Evolutionary conservation across 2,797 vertebrate species (phyloP).

Genomic region (Eleutherodactylus coqui): DNA sequence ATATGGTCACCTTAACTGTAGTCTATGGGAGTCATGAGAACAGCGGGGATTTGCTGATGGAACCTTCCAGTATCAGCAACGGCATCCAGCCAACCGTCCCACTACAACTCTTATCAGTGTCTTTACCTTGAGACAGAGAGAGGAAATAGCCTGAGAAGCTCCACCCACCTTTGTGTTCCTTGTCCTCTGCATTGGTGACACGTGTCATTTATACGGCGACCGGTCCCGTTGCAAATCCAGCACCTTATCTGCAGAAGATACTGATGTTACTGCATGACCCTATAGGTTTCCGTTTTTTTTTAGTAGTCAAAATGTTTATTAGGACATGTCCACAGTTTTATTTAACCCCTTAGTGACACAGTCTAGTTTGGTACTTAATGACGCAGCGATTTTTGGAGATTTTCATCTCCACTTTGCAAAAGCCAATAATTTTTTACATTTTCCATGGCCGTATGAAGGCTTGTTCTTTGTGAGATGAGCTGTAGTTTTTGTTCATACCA

Average conservation of each 20-base stretch:
- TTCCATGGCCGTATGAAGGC: too few relatives aligned
- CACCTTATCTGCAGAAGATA: slow-evolving; percentile 62
- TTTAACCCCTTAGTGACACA: too few relatives aligned
- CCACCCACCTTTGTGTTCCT: slow-evolving; percentile 55
- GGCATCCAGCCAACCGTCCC: neutral
- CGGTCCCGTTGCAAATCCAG: slow-evolving; percentile 64
- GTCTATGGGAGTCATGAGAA: neutral
- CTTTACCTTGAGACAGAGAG: neutral
- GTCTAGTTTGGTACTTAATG: too few relatives aligned
- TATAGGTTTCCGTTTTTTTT: too few relatives aligned
- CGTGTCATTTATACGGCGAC: neutral
- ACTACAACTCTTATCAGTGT: neutral
- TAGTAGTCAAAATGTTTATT: too few relatives aligned
- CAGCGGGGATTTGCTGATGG: neutral
- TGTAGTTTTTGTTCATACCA: too few relatives aligned
- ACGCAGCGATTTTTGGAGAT: too few relatives aligned
- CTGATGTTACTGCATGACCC: neutral
- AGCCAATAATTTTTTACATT: too few relatives aligned
- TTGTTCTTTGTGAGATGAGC: too few relatives aligned
- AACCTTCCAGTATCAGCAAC: neutral
- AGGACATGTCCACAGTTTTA: too few relatives aligned
- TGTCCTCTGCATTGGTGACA: slow-evolving; percentile 62
- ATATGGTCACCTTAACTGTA: too few relatives aligned
- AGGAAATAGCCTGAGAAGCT: neutral
- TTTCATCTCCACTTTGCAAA: neutral